These are phyloP conservation scores for Manacus vitellinus DNA, from an alignment of 2,113 vertebrate genomes.

Conservation along the genomic window DNA sequence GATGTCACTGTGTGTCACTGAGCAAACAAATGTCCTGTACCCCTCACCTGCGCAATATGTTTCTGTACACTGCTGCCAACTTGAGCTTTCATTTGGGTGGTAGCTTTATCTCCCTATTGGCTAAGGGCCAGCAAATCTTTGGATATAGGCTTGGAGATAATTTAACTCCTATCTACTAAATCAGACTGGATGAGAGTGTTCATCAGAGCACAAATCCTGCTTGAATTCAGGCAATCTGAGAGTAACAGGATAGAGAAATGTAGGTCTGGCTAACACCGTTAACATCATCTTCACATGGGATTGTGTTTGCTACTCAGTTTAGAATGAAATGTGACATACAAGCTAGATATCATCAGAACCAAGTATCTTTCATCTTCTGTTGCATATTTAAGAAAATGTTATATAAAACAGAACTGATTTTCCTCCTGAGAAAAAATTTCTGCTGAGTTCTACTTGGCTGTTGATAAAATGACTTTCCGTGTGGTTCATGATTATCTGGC, in stretches of 20 bases:
- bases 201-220: neutral
- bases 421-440: neutral
- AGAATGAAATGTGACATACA: neutral
- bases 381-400: neutral
- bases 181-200: neutral
- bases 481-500: neutral
- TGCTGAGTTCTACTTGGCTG: neutral
- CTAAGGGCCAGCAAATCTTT: neutral
- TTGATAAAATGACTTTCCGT: neutral
- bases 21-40: neutral
- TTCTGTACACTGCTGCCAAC: neutral
- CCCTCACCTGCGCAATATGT: neutral
- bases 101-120: neutral
- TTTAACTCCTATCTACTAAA: neutral
- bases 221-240: neutral
- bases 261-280: neutral
- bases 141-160: neutral
- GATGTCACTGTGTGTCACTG: neutral
- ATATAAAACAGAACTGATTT: neutral
- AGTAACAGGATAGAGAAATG: neutral
- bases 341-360: neutral
- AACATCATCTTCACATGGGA: neutral
- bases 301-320: neutral
- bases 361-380: neutral
- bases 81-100: neutral